Conservation (phyloP, 2,888 invertebrate genomes). For the Pseudolycoriella hygida region DNA sequence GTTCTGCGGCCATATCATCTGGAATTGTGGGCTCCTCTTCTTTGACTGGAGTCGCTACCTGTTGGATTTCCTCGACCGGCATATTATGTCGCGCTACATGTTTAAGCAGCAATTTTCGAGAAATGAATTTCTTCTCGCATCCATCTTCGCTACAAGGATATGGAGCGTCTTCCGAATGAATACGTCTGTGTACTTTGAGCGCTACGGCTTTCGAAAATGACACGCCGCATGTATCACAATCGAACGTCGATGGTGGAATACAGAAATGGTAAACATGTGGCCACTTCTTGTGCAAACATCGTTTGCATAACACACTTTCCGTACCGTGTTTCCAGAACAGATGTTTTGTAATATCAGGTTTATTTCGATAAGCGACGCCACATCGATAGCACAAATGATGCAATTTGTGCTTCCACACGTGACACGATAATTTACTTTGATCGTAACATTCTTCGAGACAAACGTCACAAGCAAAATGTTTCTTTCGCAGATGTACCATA, state of each 20-base stretch:
- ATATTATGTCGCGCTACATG: constrained; percentile 47
- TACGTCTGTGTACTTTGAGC: constrained; percentile 66
- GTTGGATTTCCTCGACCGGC: constrained; percentile 8
- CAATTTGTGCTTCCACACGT: constrained; percentile 81
- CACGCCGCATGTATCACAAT: constrained; percentile 64
- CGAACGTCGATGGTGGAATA: constrained; percentile 57
- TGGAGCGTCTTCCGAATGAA: constrained; percentile 52
- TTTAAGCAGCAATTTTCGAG: constrained; percentile 55
- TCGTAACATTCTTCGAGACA: constrained; percentile 67
- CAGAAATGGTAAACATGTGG: constrained; percentile 85
- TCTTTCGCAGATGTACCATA: constrained; percentile 73
- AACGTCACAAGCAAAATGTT: constrained; percentile 73
- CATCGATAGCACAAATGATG: constrained; percentile 77
- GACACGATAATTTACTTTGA: constrained; percentile 59
- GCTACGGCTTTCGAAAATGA: constrained; percentile 59
- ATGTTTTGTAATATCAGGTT: constrained; percentile 75
- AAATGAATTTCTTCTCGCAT: constrained; percentile 64
- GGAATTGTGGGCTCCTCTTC: neutral
- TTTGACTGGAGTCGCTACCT: neutral
- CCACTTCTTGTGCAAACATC: constrained; percentile 79
- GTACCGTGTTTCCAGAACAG: constrained; percentile 87
- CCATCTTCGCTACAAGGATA: constrained; percentile 51
- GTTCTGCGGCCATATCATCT: neutral
- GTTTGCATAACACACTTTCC: constrained; percentile 69
- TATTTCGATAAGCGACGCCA: constrained; percentile 73